phyloP scores from a whole-genome alignment of 2,113 vertebrate genomes.

The Sander lucioperca region DNA sequence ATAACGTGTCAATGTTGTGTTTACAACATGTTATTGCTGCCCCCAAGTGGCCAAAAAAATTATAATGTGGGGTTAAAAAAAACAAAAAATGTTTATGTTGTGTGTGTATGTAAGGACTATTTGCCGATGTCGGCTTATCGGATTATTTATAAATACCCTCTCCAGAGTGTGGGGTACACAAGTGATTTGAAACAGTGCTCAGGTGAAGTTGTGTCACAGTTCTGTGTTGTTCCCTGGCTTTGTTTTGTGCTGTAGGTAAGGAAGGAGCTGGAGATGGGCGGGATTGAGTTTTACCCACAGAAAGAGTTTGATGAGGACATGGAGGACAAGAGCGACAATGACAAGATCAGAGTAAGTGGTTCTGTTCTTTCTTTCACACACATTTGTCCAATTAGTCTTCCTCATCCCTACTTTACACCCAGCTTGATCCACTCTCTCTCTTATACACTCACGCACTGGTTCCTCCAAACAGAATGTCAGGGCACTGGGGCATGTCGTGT shows the following conservation, averaged over 20 bases:
- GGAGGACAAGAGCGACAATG: slow-evolving; percentile 97
- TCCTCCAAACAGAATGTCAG: slow-evolving; percentile 28
- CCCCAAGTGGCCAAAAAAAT: background rate
- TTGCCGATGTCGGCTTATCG: background rate
- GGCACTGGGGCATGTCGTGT: slow-evolving; percentile 26
- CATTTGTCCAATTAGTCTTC: background rate
- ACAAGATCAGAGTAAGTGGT: slow-evolving; percentile 94
- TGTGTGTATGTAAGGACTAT: background rate
- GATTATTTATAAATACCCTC: background rate
- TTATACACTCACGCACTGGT: background rate
- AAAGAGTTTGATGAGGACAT: slow-evolving; percentile 98
- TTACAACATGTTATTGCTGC: background rate
- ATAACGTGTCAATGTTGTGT: background rate
- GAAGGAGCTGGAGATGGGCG: slow-evolving; percentile 93
- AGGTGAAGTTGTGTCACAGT: background rate
- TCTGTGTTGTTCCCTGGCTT: slow-evolving; percentile 54
- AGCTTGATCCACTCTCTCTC: background rate
- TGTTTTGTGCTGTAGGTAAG: slow-evolving; percentile 86
- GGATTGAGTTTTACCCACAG: slow-evolving; percentile 97
- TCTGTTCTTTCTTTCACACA: background rate
- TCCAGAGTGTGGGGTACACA: background rate
- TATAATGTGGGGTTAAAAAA: background rate
- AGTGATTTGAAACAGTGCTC: background rate
- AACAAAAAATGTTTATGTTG: background rate
- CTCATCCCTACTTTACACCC: background rate